Evolutionary conservation across 2,797 vertebrate genomes (phyloP).

Genomic region (Chrosomus eos): DNA sequence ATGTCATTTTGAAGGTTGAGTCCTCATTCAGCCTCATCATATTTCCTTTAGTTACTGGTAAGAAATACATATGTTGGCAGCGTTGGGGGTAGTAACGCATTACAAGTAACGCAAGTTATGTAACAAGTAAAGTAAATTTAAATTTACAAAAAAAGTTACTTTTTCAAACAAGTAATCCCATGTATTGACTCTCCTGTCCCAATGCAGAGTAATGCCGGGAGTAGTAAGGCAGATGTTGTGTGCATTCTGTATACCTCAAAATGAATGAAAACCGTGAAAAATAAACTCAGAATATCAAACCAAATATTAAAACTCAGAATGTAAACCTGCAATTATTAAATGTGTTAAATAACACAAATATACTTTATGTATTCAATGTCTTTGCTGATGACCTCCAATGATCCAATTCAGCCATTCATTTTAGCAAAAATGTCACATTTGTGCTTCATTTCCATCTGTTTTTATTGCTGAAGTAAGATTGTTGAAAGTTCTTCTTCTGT

Average conservation of each 20-base stretch:
- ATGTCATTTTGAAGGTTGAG: too few relatives aligned
- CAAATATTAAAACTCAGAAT: too few relatives aligned
- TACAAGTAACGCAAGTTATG: too few relatives aligned
- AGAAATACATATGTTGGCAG: background rate
- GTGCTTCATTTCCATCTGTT: too few relatives aligned
- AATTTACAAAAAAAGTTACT: background rate
- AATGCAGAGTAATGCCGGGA: too few relatives aligned
- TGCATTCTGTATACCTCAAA: background rate
- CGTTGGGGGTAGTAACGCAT: background rate
- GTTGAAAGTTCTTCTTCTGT: too few relatives aligned
- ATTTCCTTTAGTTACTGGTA: background rate
- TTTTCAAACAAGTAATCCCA: background rate
- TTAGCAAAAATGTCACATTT: background rate
- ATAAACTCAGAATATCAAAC: background rate
- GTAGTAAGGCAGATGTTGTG: too few relatives aligned
- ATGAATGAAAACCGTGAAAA: background rate
- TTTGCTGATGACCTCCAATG: background rate
- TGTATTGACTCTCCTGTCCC: background rate
- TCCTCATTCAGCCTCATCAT: too few relatives aligned
- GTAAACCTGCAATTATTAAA: background rate
- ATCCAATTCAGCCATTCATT: too few relatives aligned
- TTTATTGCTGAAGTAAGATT: too few relatives aligned
- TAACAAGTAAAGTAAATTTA: background rate
- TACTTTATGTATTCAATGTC: background rate
- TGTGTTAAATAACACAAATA: background rate